A percentile compares a stretch with the other conserved stretches of the same genome.
These are phyloP conservation scores for Musca vetustissima DNA, from an alignment of 1,140 invertebrate species.

Conservation along the genomic window DNA sequence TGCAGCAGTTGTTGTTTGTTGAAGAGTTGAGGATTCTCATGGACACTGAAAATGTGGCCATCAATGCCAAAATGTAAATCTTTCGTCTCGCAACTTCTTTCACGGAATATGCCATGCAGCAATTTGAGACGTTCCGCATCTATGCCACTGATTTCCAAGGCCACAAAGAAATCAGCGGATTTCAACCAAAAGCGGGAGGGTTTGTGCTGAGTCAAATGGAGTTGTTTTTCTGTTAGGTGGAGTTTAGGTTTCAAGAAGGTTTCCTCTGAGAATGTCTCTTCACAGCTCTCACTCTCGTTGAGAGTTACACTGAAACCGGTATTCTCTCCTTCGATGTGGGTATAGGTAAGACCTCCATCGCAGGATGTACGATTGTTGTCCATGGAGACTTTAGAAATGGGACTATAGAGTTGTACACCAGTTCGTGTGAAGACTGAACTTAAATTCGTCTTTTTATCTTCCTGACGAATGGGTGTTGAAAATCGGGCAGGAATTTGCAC, in stretches of 20 bases:
- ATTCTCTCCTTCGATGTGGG: slow-evolving; percentile 49
- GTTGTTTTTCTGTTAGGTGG: slow-evolving; percentile 34
- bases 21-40: not conserved
- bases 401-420: not conserved
- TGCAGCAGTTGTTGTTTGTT: not conserved
- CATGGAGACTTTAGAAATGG: slow-evolving; percentile 1
- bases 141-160: slow-evolving; percentile 38
- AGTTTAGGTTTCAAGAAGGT: slow-evolving; percentile 27
- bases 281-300: not conserved
- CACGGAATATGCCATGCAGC: slow-evolving; percentile 46
- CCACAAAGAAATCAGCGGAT: slow-evolving; percentile 42
- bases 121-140: slow-evolving; percentile 37
- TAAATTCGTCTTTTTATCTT: too few relatives aligned
- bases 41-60: slow-evolving; percentile 37
- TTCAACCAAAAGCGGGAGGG: slow-evolving; percentile 44
- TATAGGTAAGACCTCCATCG: slow-evolving; percentile 33
- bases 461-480: too few relatives aligned
- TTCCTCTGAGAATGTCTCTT: not conserved
- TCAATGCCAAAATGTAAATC: slow-evolving; percentile 50
- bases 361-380: too few relatives aligned
- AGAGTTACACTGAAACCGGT: slow-evolving; percentile 33
- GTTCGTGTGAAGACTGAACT: too few relatives aligned
- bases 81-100: slow-evolving; percentile 42
- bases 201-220: slow-evolving; percentile 41
- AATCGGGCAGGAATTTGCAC: too few relatives aligned